Conservation (phyloP, 2,113 vertebrate genomes). For the Saccopteryx bilineata region DNA sequence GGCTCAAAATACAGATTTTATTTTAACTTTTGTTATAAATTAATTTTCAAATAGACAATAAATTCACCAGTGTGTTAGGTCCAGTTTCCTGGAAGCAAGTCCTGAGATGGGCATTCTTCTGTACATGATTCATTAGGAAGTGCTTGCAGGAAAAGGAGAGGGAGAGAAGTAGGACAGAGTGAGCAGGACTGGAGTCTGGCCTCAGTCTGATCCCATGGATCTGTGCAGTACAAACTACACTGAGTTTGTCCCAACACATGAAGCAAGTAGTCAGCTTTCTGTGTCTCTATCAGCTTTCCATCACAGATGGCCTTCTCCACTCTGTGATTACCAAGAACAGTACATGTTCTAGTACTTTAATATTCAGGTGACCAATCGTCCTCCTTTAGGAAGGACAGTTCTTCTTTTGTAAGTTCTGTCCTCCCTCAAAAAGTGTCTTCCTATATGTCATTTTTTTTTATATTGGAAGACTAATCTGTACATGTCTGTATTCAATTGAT, state of each 20-base stretch:
- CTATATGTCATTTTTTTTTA: no score
- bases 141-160: background rate
- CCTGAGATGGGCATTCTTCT: background rate
- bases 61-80: slow-evolving; percentile 10
- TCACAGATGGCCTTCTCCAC: background rate
- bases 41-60: slow-evolving; percentile 21
- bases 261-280: background rate
- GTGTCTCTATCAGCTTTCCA: background rate
- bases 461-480: no score
- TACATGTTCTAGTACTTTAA: background rate
- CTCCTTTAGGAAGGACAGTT: no score
- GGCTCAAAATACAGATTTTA: background rate
- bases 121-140: background rate
- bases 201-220: background rate
- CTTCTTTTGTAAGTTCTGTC: no score
- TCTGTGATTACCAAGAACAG: background rate
- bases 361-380: no score
- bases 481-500: no score
- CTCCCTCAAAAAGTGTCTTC: no score
- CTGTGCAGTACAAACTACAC: background rate
- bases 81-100: background rate
- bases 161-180: background rate
- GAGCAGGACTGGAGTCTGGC: background rate
- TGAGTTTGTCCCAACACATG: no score
- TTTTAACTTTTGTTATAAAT: slow-evolving; percentile 40